A percentile compares a stretch with the other conserved stretches of the same genome.
Conservation (phyloP, 2,113 vertebrate species). For the Eira barbara region DNA sequence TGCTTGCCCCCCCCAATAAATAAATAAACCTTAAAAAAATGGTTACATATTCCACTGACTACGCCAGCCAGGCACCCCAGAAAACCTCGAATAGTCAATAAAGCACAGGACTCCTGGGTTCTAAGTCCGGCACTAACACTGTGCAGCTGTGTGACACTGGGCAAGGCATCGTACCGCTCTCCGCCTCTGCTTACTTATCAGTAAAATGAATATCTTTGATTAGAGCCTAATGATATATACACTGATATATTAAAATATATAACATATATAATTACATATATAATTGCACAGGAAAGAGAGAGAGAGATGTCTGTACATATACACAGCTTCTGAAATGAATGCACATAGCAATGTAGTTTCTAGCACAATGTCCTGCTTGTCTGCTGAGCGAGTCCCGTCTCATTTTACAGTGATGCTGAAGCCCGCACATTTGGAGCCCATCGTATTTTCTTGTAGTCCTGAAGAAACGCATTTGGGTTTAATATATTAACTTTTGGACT, state of each 20-base stretch:
- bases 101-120: background rate
- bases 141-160: background rate
- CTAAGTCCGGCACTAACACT: background rate
- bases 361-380: background rate
- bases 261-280: background rate
- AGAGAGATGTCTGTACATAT: background rate
- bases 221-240: background rate
- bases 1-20: background rate
- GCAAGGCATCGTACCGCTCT: background rate
- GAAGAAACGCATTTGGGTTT: conserved; percentile 15
- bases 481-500: background rate
- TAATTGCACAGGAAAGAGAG: background rate
- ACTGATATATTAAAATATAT: background rate
- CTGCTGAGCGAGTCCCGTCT: background rate
- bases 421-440: background rate
- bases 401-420: background rate
- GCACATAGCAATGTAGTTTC: background rate
- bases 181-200: background rate
- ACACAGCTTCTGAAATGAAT: background rate
- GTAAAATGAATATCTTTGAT: background rate
- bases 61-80: background rate
- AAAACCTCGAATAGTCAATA: background rate
- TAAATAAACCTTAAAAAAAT: background rate
- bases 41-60: background rate
- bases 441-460: background rate